Evolutionary conservation across 2,888 invertebrate genomes (phyloP).

Genomic region (Drosophila parthenogenetica): DNA sequence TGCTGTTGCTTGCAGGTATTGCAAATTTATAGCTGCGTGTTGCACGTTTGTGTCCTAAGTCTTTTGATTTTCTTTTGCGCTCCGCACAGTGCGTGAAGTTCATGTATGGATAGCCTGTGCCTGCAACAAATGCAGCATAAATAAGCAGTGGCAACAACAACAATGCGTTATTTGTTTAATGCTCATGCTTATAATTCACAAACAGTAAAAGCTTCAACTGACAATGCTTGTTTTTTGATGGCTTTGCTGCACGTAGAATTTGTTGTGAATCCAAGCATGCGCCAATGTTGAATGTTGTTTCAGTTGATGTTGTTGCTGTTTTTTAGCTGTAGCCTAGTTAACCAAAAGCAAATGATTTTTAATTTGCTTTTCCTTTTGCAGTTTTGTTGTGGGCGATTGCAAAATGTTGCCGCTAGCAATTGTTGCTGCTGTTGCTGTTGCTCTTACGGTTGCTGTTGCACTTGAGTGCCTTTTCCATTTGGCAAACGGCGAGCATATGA

Average conservation of each 20-base stretch:
- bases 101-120: neutral
- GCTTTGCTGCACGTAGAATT: constrained; percentile 27
- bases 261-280: constrained; percentile 24
- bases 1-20: constrained; percentile 10
- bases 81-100: constrained; percentile 16
- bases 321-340: constrained; percentile 49
- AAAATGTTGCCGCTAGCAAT: constrained; percentile 36
- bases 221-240: constrained; percentile 1
- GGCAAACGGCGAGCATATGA: constrained; percentile 28
- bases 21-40: constrained; percentile 15
- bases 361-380: constrained; percentile 34
- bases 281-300: constrained; percentile 12
- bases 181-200: constrained; percentile 25
- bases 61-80: constrained; percentile 18
- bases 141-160: neutral
- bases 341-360: constrained; percentile 47
- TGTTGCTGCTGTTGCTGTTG: constrained; percentile 15
- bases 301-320: constrained; percentile 18
- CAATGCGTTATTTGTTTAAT: constrained; percentile 4
- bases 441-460: constrained; percentile 47
- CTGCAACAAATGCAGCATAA: constrained; percentile 8
- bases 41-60: constrained; percentile 58
- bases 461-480: constrained; percentile 53
- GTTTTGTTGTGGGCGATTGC: constrained; percentile 51
- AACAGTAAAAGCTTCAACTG: constrained; percentile 1